Evolutionary conservation across 2,888 invertebrate genomes (phyloP).

Genomic region (Sceliomorpha sp.): DNA sequence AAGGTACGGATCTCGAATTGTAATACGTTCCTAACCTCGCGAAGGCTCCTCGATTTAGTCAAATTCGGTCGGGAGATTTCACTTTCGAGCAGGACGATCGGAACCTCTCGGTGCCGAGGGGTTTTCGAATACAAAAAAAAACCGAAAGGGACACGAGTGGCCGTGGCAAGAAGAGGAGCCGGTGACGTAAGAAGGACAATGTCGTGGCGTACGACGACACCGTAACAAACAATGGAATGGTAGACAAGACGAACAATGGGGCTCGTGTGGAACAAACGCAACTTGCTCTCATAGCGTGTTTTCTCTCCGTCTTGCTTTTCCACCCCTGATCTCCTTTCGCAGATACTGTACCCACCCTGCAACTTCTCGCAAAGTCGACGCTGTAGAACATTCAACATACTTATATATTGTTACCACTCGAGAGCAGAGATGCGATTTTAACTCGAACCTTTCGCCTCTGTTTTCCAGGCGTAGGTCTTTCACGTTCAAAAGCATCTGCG

Average conservation of each 20-base stretch:
- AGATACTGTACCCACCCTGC: constrained; percentile 26
- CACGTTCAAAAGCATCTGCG: constrained; percentile 26
- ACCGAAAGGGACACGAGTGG: too few relatives aligned
- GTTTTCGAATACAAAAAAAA: too few relatives aligned
- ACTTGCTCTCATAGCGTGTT: constrained; percentile 68
- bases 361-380: constrained; percentile 44
- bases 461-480: constrained; percentile 18
- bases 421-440: constrained; percentile 33
- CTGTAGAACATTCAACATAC: constrained; percentile 43
- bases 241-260: constrained; percentile 76
- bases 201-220: constrained; percentile 58
- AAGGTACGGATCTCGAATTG: neutral
- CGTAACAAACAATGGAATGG: constrained; percentile 77
- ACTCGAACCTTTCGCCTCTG: constrained; percentile 28
- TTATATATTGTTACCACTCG: constrained; percentile 40
- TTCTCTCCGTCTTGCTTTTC: constrained; percentile 59
- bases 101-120: too few relatives aligned
- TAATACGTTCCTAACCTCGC: neutral
- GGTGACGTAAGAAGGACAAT: constrained; percentile 1
- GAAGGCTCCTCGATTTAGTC: constrained; percentile 14
- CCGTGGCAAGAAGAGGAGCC: neutral
- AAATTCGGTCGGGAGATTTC: constrained; percentile 38
- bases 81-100: constrained; percentile 27
- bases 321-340: constrained; percentile 25
- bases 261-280: constrained; percentile 79